phyloP scores from a whole-genome alignment of 2,113 vertebrate species.

The Rostratula benghalensis region DNA sequence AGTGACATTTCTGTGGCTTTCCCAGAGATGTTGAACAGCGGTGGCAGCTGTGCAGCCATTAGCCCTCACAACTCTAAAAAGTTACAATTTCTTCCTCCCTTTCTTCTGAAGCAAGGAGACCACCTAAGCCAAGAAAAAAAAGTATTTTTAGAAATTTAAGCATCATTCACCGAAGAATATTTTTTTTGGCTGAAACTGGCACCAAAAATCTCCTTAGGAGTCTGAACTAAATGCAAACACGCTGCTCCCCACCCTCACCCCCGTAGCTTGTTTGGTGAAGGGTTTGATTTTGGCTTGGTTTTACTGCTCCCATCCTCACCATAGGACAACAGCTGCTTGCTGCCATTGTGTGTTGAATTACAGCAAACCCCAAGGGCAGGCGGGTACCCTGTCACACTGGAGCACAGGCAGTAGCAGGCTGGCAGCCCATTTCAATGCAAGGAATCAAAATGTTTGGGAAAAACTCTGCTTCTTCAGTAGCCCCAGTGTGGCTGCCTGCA shows the following conservation, averaged over 20 bases:
- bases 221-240: background rate
- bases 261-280: background rate
- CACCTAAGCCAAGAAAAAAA: background rate
- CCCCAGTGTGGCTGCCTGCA: background rate
- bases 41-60: background rate
- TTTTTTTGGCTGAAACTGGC: background rate
- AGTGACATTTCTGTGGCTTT: background rate
- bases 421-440: background rate
- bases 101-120: background rate
- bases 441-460: background rate
- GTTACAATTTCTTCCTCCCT: background rate
- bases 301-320: background rate
- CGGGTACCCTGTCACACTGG: background rate
- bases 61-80: background rate
- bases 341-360: background rate
- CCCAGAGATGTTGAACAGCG: background rate
- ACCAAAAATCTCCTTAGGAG: background rate
- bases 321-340: rapidly evolving
- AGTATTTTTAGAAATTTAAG: background rate
- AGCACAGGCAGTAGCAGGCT: background rate
- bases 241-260: no score
- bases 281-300: background rate
- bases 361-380: background rate
- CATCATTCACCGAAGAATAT: background rate
- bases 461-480: background rate